Evolutionary conservation across 64 coral and sea anemone genomes (phyloP).

Genomic region (Dendrophyllia cribrosa): DNA sequence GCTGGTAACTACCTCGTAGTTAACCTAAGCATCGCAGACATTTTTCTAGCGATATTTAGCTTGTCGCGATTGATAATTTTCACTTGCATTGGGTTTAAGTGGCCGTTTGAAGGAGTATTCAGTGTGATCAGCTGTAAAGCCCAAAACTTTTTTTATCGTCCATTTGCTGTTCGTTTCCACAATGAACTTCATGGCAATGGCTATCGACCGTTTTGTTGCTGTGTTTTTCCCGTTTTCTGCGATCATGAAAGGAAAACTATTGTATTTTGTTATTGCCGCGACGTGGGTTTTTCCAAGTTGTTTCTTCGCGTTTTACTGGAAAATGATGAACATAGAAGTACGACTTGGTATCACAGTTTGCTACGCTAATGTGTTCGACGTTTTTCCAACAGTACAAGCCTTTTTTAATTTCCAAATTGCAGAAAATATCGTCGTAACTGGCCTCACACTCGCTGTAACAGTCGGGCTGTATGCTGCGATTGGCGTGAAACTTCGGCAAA

Average conservation of each 20-base stretch:
- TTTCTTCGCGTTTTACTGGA: conserved; percentile 18
- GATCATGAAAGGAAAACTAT: neutral
- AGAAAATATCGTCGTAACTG: neutral
- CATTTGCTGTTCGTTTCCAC: conserved; percentile 17
- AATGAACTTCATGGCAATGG: conserved; percentile 5
- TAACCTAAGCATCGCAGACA: conserved; percentile 63
- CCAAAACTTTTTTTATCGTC: conserved; percentile 25
- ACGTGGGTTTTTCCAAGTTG: conserved; percentile 15
- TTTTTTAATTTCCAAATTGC: neutral
- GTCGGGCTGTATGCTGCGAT: conserved; percentile 15
- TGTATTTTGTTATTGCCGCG: conserved; percentile 4
- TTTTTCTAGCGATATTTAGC: conserved; percentile 55
- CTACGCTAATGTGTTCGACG: neutral
- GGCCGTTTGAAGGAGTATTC: conserved; percentile 15
- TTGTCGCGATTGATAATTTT: conserved; percentile 60
- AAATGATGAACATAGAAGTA: neutral
- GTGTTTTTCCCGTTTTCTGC: conserved; percentile 25
- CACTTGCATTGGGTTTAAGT: conserved; percentile 30
- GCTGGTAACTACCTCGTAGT: conserved; percentile 73
- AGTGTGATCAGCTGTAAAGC: conserved; percentile 55
- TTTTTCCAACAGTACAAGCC: neutral
- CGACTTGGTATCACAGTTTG: neutral
- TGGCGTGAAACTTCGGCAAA: neutral
- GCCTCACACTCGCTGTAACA: neutral
- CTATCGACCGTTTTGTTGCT: conserved; percentile 49